Conservation (phyloP, 2,113 vertebrate genomes). For the Sitta europaea region DNA sequence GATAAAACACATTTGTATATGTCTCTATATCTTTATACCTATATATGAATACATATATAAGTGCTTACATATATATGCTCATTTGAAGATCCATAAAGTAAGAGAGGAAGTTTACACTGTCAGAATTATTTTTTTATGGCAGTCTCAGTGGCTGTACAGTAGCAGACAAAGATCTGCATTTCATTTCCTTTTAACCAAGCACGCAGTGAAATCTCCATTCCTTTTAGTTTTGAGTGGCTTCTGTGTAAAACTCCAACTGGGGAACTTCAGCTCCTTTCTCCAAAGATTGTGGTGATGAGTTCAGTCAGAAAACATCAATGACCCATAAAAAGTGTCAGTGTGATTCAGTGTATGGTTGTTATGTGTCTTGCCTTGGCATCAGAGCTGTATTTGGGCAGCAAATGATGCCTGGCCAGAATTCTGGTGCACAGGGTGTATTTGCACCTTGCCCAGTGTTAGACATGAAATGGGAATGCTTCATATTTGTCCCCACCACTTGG, state of each 20-base stretch:
- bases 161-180: neutral
- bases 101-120: neutral
- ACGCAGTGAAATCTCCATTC: neutral
- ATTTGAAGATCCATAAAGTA: neutral
- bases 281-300: neutral
- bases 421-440: neutral
- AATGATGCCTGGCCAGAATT: neutral
- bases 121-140: neutral
- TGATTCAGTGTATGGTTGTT: neutral
- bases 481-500: accelerated
- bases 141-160: neutral
- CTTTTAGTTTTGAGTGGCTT: neutral
- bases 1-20: neutral
- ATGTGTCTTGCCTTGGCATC: neutral
- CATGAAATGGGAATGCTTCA: neutral
- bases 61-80: neutral
- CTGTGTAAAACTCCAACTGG: neutral
- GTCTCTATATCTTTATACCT: neutral
- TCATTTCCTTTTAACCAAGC: neutral
- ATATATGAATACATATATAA: neutral
- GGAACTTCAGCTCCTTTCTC: neutral
- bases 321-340: neutral
- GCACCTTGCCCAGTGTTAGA: neutral
- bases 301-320: neutral
- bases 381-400: neutral